Conservation (phyloP, 2,888 invertebrate genomes). For the Rhyacophila evoluta region DNA sequence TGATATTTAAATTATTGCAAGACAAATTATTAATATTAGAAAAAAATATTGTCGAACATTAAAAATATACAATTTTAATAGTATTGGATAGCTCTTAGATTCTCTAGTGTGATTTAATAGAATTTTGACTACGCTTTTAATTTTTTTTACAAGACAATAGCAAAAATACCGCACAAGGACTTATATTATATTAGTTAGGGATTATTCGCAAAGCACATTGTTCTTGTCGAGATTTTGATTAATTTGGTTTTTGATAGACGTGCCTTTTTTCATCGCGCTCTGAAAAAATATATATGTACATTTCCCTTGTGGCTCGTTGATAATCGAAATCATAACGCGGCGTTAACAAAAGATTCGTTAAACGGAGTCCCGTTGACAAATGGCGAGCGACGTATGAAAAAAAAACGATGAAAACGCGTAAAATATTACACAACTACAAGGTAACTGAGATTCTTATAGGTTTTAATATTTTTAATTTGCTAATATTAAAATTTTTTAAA, state of each 20-base stretch:
- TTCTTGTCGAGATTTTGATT: background rate
- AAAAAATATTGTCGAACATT: too few relatives aligned
- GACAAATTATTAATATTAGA: too few relatives aligned
- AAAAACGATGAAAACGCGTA: background rate
- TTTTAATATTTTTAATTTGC: too few relatives aligned
- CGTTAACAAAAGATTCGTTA: constrained; percentile 19
- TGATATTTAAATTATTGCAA: too few relatives aligned
- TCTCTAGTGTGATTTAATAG: too few relatives aligned
- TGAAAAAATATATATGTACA: constrained; percentile 21
- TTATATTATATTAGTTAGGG: too few relatives aligned
- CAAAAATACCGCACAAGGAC: too few relatives aligned
- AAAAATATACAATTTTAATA: too few relatives aligned
- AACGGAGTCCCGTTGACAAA: constrained; percentile 14
- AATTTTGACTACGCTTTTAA: background rate
- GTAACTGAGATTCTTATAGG: background rate
- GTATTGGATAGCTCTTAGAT: too few relatives aligned
- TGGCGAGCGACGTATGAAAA: background rate
- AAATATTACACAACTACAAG: constrained; percentile 5
- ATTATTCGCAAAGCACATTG: background rate
- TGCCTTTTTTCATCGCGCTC: background rate
- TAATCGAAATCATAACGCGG: constrained; percentile 24
- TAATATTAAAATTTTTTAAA: too few relatives aligned
- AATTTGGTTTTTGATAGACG: background rate
- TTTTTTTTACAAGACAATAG: too few relatives aligned
- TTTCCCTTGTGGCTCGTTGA: constrained; percentile 4